These are phyloP conservation scores for Shinisaurus crocodilurus DNA, from an alignment of 2,113 vertebrate genomes.

Conservation along the genomic window DNA sequence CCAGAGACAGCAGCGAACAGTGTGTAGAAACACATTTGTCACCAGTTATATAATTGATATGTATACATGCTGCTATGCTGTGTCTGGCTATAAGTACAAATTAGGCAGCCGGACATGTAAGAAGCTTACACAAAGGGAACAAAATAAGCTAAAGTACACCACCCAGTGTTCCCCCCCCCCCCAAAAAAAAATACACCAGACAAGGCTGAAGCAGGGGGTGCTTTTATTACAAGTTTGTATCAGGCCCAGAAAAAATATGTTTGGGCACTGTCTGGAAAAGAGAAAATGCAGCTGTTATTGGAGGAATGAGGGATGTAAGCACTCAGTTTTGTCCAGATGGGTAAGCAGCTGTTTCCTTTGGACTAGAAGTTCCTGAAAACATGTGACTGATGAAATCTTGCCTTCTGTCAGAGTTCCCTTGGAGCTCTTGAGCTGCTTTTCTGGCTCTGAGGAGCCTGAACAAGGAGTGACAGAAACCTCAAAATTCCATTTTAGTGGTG, in stretches of 20 bases:
- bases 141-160: background rate
- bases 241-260: background rate
- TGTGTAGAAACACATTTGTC: background rate
- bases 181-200: too few relatives aligned
- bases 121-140: background rate
- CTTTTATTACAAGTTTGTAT: background rate
- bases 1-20: too few relatives aligned
- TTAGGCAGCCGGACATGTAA: background rate
- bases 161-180: background rate
- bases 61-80: background rate
- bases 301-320: background rate
- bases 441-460: background rate
- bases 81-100: background rate
- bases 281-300: rapidly evolving
- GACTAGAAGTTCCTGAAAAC: slow-evolving; percentile 15
- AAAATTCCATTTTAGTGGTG: background rate
- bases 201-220: too few relatives aligned
- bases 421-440: background rate
- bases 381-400: background rate
- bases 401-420: slow-evolving; percentile 7
- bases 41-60: background rate
- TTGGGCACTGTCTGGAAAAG: background rate
- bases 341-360: slow-evolving; percentile 13
- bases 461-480: slow-evolving; percentile 7
- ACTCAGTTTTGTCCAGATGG: rapidly evolving